phyloP scores from a whole-genome alignment of 35 echinoderm and acorn worm genomes.

The Diadema setosum region DNA sequence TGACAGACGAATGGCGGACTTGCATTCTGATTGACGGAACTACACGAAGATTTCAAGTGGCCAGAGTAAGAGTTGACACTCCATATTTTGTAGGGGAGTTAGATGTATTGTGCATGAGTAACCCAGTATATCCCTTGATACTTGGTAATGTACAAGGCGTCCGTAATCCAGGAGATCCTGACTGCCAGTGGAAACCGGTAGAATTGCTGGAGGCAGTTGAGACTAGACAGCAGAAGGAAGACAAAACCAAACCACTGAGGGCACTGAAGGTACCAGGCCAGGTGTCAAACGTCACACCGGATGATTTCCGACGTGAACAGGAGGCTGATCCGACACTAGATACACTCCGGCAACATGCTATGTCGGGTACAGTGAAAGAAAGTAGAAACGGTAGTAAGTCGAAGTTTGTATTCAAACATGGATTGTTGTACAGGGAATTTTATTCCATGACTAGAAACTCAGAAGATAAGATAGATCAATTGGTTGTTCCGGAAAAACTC shows the following conservation, averaged over 20 bases:
- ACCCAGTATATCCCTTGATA: constrained; percentile 71
- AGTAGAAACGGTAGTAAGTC: not conserved
- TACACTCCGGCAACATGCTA: not conserved
- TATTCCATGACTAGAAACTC: no score
- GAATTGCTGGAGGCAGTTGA: not conserved
- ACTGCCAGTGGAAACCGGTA: constrained; percentile 35
- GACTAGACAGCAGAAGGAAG: not conserved
- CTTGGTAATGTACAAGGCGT: constrained; percentile 60
- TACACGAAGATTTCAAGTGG: constrained; percentile 33
- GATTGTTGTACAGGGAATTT: not conserved
- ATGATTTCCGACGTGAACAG: not conserved
- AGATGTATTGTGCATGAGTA: constrained; percentile 54
- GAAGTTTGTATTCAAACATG: not conserved
- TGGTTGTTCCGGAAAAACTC: no score
- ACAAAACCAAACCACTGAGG: not conserved
- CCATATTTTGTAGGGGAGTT: constrained; percentile 65
- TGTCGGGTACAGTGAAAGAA: not conserved
- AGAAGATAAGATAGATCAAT: no score
- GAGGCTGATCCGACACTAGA: not conserved
- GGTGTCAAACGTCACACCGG: not conserved
- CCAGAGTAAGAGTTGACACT: constrained; percentile 49
- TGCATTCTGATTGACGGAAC: constrained; percentile 75
- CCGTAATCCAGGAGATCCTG: constrained; percentile 53
- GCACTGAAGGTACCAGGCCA: not conserved
- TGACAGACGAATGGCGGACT: not conserved